Evolutionary conservation across 2,797 vertebrate genomes (phyloP), one percentile per base, ranked within the genome.

Genomic region (Paguma larvata): DNA sequence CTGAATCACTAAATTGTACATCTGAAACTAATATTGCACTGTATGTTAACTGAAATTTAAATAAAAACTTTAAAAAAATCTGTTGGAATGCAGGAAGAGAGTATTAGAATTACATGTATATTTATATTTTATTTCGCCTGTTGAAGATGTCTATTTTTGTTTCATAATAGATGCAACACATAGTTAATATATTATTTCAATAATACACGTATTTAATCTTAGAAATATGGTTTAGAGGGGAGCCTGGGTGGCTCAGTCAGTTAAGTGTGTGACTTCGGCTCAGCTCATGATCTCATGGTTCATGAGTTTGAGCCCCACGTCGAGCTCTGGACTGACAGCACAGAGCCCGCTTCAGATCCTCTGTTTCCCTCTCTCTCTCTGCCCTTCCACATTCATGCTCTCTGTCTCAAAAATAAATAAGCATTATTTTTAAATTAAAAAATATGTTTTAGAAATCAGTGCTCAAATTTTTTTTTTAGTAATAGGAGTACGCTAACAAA

Each of bases 151-250:
- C 14, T 88, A 5, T 67, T 91, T 90, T 94, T 73, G 41, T 59
- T 38, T 89, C 88, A 68, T 59, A 86, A 53, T 77, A 67, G 65
- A 73, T 8, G 32, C 1, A 89, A 92, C 27, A 72, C 12, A 30
- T 48, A 83, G 14, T 68, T 83, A 86, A 88, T 75, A 5, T 46
- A 68, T 73, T 95, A 79, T 89, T 89, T 96, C 48, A 78, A 12
- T 65, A 56, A 25, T 63, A 6, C 32, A 51, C 73, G 19, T 73
- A 41, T 88, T 3, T 62, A 62, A 84, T 95, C 21, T 91, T 88
- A 85, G 27, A 48, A 84, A 23, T 59, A 23, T 23, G 56, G 23
- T 59, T 59, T 23, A 23, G 56, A 59, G 8, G 56, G 56, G 56
- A 0, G 1, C 21, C 19, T 59, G 56, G 19, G 21, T 59, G 56